Percentiles rank a stretch among this genome's conserved stretches.
These are phyloP conservation scores for Andricus curvator DNA, from an alignment of 2,888 invertebrate genomes.

Conservation along the genomic window DNA sequence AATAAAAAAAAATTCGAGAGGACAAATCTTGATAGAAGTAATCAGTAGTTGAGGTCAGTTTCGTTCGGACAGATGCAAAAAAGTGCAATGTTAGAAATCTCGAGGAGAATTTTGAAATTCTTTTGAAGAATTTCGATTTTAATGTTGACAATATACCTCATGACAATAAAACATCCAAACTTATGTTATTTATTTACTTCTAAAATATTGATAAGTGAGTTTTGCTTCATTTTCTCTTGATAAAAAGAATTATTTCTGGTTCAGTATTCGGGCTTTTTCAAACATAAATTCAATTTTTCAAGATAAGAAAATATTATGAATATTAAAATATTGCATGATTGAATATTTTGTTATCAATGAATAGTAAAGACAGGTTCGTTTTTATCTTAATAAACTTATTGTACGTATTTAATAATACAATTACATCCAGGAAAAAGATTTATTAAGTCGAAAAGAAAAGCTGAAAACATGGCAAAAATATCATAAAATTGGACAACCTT, in stretches of 20 bases:
- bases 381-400: neutral
- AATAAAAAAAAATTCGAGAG: neutral
- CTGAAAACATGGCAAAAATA: neutral
- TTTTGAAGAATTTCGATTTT: neutral
- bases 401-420: neutral
- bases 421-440: conserved; percentile 13
- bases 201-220: neutral
- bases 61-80: neutral
- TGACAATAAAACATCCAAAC: neutral
- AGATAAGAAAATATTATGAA: neutral
- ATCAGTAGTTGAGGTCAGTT: neutral
- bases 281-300: no score
- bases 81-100: neutral
- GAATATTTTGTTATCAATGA: neutral
- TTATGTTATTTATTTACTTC: neutral
- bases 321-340: neutral
- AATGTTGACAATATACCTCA: neutral
- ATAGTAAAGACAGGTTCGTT: neutral
- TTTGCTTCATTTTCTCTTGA: neutral
- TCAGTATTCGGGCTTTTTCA: no score
- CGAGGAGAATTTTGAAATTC: neutral
- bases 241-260: neutral
- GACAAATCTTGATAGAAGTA: neutral
- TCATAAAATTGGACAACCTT: no score
- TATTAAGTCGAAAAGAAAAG: neutral